These are phyloP conservation scores for Ormia ochracea DNA, from an alignment of 2,888 invertebrate species.

Conservation along the genomic window DNA sequence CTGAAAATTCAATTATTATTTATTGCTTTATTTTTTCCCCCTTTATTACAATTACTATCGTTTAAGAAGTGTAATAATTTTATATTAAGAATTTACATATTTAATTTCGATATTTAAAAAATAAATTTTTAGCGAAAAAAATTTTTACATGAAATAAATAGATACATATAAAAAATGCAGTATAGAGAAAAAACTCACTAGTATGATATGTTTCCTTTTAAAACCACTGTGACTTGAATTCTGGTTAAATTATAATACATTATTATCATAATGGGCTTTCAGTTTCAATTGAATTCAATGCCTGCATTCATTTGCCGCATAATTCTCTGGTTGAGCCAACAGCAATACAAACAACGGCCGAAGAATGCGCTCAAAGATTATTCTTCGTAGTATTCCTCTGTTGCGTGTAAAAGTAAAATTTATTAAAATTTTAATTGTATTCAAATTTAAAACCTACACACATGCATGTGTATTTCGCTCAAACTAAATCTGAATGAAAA, in stretches of 20 bases:
- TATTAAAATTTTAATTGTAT: too few species aligned
- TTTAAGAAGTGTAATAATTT: conserved; percentile 51
- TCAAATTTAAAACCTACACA: too few species aligned
- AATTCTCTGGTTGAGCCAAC: conserved; percentile 26
- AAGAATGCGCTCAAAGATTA: conserved; percentile 44
- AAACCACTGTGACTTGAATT: conserved; percentile 36
- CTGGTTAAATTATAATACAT: conserved; percentile 35
- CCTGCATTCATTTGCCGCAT: conserved; percentile 55
- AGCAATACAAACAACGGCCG: conserved; percentile 3
- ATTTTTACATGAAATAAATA: conserved; percentile 38
- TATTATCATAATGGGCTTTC: conserved; percentile 54
- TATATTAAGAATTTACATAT: conserved; percentile 46
- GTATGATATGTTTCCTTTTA: neutral
- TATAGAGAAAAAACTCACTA: too few species aligned
- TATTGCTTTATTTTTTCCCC: conserved; percentile 19
- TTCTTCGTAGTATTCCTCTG: too few species aligned
- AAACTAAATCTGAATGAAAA: too few species aligned
- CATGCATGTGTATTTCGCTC: too few species aligned
- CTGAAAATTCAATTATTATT: conserved; percentile 19
- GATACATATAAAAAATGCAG: neutral
- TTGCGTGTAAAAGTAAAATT: too few species aligned
- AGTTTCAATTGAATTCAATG: conserved; percentile 60
- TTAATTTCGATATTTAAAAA: conserved; percentile 23
- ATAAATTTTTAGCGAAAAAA: conserved; percentile 44
- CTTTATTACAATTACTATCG: conserved; percentile 7